Evolutionary conservation across 1,140 invertebrate species (phyloP), one percentile per base, ranked within the genome.

Genomic region (Drosophila aff.): DNA sequence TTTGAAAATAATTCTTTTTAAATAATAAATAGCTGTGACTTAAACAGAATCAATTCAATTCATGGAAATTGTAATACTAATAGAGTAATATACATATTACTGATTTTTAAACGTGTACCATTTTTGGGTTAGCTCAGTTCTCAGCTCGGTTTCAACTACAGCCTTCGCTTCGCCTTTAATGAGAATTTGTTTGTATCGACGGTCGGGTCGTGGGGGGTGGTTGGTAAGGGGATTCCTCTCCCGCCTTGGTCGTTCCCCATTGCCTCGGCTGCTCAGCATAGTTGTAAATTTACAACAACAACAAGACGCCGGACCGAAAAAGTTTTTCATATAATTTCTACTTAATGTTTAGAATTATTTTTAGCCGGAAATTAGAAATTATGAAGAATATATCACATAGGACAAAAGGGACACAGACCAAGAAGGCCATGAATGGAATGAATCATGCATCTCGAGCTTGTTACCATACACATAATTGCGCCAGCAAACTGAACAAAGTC

Each of bases 321-420:
- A 89, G 74, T 89, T 89, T 89, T 76, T 68, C 78, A 85, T 76
- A 89, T 90, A 89, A 84, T 71, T 90, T 89, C 81, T 90, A 89
- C 84, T 89, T 85, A 90, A 90, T 84, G 78, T 89, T 89, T 90
- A 90, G 85, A 89, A 89, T 90, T 90, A 84, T 89, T 90, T 87
- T 87, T 78, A 75, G 84, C 69, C 47, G 60, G 77, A 90, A 73
- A 90, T 90, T 90, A 89, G 78, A 73, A 87, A 83, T 87, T 84
- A 87, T 87, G 85, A 87, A 89, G 74, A 89, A 83, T 89, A 75
- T 79, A 76, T 84, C 81, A 84, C 67, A 81, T 52, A 84, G 69
- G 41, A 53, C 43, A 64, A 61, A 57, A 73, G 74, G 62, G 61
- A 75, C 60, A 63, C 43, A 53, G 36, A 38, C 65, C 53, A 41